Evolutionary conservation across 2,797 vertebrate species (phyloP).

Genomic region (Halcyon badia): DNA sequence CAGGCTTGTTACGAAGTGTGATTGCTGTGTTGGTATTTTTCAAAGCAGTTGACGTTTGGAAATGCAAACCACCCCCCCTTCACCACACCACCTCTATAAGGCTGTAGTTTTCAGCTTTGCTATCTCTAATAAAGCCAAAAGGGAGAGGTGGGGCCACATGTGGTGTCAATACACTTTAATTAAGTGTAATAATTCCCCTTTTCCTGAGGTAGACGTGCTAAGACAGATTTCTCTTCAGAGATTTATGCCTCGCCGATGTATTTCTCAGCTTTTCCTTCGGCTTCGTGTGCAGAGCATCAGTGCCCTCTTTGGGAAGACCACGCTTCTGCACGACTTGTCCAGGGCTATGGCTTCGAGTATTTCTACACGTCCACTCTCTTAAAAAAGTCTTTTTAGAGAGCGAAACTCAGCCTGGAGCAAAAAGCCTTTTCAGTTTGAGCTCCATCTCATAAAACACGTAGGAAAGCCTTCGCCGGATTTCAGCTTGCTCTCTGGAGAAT

Average conservation of each 20-base stretch:
- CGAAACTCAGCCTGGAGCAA: background rate
- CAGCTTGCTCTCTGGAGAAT: background rate
- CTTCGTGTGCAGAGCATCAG: constrained; percentile 78
- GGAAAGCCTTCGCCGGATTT: background rate
- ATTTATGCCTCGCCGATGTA: constrained; percentile 51
- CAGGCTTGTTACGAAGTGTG: background rate
- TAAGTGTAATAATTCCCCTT: constrained; percentile 90
- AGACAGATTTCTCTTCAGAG: constrained; percentile 80
- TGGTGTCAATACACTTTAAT: constrained; percentile 91
- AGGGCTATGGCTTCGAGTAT: background rate
- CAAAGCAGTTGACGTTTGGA: background rate
- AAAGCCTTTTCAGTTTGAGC: background rate
- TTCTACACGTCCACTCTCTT: background rate
- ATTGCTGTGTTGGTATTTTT: background rate
- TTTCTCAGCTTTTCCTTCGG: background rate
- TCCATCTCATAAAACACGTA: accelerated
- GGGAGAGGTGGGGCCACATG: constrained; percentile 81
- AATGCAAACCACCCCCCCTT: background rate
- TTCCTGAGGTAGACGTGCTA: constrained; percentile 87
- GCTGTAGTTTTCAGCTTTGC: constrained; percentile 71
- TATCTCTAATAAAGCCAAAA: constrained; percentile 78
- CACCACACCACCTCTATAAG: background rate
- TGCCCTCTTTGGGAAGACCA: constrained; percentile 84
- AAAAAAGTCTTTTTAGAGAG: background rate
- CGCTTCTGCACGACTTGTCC: background rate